A percentile compares a stretch with the other conserved stretches of the same genome.
These are phyloP conservation scores for Drosophila ironensis DNA, from an alignment of 1,140 invertebrate species.

Conservation along the genomic window DNA sequence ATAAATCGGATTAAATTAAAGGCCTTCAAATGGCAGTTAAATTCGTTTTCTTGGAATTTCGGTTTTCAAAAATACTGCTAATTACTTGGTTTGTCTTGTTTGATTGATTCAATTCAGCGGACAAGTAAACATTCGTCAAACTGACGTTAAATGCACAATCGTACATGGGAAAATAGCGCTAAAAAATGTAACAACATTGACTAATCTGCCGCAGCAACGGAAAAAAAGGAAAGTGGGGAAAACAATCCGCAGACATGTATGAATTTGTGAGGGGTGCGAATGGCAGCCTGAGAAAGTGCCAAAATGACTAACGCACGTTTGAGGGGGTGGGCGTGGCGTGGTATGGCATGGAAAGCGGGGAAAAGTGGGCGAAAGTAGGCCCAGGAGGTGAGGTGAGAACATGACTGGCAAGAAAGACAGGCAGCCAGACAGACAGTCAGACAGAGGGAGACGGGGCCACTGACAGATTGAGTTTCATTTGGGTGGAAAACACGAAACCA, in stretches of 20 bases:
- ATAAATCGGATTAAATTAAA: no score
- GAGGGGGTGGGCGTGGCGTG: not conserved
- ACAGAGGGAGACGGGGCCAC: slow-evolving; percentile 43
- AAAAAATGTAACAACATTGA: slow-evolving; percentile 18
- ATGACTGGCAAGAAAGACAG: slow-evolving; percentile 41
- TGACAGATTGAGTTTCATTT: slow-evolving; percentile 78
- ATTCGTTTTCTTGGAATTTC: no score
- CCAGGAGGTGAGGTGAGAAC: slow-evolving; percentile 25
- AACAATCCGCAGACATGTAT: slow-evolving; percentile 10
- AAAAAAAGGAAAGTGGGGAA: slow-evolving; percentile 1
- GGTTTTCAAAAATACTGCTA: not conserved
- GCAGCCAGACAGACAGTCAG: not conserved
- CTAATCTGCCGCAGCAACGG: slow-evolving; percentile 51
- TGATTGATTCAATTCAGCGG: slow-evolving; percentile 55
- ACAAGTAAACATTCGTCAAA: slow-evolving; percentile 59
- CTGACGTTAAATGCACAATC: slow-evolving; percentile 75
- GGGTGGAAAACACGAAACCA: slow-evolving; percentile 58
- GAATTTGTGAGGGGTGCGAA: slow-evolving; percentile 40
- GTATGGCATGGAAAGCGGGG: not conserved
- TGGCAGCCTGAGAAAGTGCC: slow-evolving; percentile 75
- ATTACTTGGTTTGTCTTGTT: no score
- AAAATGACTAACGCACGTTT: slow-evolving; percentile 72
- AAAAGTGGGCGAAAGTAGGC: slow-evolving; percentile 6
- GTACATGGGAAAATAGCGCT: slow-evolving; percentile 28
- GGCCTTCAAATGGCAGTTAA: no score